Conservation (phyloP, 2,888 invertebrate genomes). For the Euproctis similis region DNA sequence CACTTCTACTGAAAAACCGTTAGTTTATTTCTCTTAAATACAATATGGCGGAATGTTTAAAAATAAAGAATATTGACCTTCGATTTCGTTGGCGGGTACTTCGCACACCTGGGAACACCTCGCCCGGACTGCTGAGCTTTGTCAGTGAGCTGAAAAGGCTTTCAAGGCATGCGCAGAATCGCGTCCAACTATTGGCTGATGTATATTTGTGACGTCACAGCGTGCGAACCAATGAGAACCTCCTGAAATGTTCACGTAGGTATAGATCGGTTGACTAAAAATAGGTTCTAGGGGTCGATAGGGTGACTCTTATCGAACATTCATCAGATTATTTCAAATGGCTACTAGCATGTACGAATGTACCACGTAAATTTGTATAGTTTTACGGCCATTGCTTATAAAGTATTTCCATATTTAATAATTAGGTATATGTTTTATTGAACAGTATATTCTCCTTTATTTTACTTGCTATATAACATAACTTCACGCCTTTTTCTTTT, state of each 20-base stretch:
- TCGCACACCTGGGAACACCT: slow-evolving; percentile 67
- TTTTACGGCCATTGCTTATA: slow-evolving; percentile 5
- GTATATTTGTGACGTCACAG: slow-evolving; percentile 54
- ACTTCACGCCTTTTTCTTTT: too few species aligned
- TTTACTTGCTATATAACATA: too few species aligned
- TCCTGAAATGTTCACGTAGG: slow-evolving; percentile 69
- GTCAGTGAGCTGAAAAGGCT: slow-evolving; percentile 43
- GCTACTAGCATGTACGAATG: slow-evolving; percentile 15
- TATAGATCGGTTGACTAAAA: slow-evolving; percentile 66
- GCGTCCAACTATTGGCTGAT: slow-evolving; percentile 49
- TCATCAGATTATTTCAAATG: slow-evolving; percentile 22
- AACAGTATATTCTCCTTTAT: too few species aligned
- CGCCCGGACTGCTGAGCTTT: slow-evolving; percentile 59
- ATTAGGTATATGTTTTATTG: too few species aligned
- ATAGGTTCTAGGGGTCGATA: slow-evolving; percentile 45
- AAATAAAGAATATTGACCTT: slow-evolving; percentile 49
- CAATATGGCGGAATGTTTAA: slow-evolving; percentile 32
- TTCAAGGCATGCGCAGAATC: slow-evolving; percentile 50
- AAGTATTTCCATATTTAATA: slow-evolving; percentile 1
- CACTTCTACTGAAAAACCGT: slow-evolving; percentile 15
- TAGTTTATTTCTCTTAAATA: slow-evolving; percentile 17
- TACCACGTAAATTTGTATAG: slow-evolving; percentile 15
- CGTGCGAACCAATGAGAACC: slow-evolving; percentile 41
- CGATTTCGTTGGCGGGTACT: slow-evolving; percentile 48
- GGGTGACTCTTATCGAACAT: slow-evolving; percentile 22